These are phyloP conservation scores for Cheilosia scutellata DNA, from an alignment of 2,888 invertebrate genomes.

Conservation along the genomic window DNA sequence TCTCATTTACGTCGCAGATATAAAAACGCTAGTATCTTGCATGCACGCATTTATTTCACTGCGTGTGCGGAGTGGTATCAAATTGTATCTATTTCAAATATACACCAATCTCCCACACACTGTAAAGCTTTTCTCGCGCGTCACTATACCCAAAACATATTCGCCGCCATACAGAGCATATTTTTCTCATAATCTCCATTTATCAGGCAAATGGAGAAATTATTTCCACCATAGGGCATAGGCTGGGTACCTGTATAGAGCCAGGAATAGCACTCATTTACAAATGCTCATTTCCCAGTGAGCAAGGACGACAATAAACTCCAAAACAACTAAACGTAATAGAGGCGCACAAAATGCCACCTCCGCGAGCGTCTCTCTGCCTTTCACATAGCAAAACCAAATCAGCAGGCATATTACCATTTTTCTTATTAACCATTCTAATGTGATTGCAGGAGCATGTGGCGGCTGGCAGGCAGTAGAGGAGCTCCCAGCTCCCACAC, in stretches of 20 bases:
- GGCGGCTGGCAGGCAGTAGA: not conserved
- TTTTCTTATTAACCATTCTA: constrained; percentile 71
- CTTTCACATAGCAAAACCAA: constrained; percentile 42
- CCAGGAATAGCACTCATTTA: constrained; percentile 60
- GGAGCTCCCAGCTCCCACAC: constrained; percentile 16
- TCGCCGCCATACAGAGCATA: constrained; percentile 33
- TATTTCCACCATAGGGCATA: constrained; percentile 21
- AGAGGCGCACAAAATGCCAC: constrained; percentile 52
- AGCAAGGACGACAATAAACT: constrained; percentile 70
- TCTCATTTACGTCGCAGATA: no score
- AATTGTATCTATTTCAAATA: not conserved
- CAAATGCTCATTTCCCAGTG: constrained; percentile 71
- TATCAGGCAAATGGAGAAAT: constrained; percentile 49
- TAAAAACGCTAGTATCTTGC: not conserved
- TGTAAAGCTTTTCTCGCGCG: constrained; percentile 8
- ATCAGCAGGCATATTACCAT: constrained; percentile 69
- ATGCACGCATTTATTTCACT: not conserved
- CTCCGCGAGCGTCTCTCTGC: not conserved
- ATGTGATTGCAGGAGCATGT: constrained; percentile 66
- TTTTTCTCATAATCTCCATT: constrained; percentile 51
- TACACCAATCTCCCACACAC: not conserved
- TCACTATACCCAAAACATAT: constrained; percentile 10
- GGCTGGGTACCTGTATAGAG: constrained; percentile 1
- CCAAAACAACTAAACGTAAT: constrained; percentile 66
- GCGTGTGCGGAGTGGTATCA: not conserved